Conservation (phyloP, 92 coral and sea anemone genomes). For the Heliopora coerulea region DNA sequence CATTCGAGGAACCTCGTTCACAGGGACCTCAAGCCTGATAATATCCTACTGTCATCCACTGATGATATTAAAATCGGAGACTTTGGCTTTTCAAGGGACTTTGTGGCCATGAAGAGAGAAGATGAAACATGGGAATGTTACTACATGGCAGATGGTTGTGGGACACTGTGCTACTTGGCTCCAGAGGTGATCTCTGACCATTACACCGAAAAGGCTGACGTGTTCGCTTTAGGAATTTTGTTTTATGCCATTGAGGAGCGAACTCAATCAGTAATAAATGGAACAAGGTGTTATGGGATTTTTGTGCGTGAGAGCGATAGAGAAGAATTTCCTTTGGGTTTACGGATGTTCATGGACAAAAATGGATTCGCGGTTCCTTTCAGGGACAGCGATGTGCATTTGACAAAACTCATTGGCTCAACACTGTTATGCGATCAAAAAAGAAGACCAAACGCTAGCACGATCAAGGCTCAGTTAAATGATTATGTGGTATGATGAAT, state of each 20-base stretch:
- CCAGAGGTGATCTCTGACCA: constrained; percentile 41
- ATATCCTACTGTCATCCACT: constrained; percentile 57
- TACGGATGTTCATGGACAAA: constrained; percentile 26
- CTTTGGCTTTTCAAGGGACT: constrained; percentile 73
- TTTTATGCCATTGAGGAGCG: constrained; percentile 51
- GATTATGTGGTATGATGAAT: background rate
- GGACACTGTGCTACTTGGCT: constrained; percentile 43
- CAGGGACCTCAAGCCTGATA: constrained; percentile 82
- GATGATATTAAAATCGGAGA: constrained; percentile 82
- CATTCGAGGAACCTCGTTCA: constrained; percentile 58
- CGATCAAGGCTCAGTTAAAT: background rate
- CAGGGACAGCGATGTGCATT: background rate
- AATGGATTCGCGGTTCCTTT: constrained; percentile 11
- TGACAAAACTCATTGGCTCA: constrained; percentile 28
- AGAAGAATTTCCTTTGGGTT: constrained; percentile 31
- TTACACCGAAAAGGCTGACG: constrained; percentile 52
- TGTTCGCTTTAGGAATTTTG: constrained; percentile 48
- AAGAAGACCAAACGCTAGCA: background rate
- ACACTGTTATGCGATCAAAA: constrained; percentile 30
- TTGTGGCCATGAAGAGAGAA: constrained; percentile 33
- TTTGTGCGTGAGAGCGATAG: constrained; percentile 11
- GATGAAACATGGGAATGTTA: constrained; percentile 27
- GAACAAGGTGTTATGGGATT: constrained; percentile 24
- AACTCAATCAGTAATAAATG: background rate
- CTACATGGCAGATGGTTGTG: constrained; percentile 42